phyloP scores from a whole-genome alignment of 2,113 vertebrate genomes.

The Festucalex cinctus region DNA sequence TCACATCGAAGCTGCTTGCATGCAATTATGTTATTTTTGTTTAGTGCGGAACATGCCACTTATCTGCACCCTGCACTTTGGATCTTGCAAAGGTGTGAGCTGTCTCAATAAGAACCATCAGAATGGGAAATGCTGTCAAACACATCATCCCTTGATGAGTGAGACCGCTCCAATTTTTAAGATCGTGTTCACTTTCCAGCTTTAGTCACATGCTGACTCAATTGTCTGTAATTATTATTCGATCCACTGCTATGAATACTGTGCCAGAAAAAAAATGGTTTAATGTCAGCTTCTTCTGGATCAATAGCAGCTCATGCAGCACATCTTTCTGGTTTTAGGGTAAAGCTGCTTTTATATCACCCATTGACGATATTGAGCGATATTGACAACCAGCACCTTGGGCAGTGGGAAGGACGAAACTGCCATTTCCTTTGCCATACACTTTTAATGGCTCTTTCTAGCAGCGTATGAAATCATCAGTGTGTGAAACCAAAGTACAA shows the following conservation, averaged over 20 bases:
- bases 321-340: conserved; percentile 50
- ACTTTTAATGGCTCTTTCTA: conserved; percentile 44
- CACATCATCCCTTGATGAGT: conserved; percentile 39
- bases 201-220: conserved; percentile 10
- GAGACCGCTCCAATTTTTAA: conserved; percentile 44
- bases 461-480: conserved; percentile 25
- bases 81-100: conserved; percentile 2
- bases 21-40: not conserved
- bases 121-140: conserved; percentile 21
- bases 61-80: not conserved
- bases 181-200: conserved; percentile 47
- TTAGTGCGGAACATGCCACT: not conserved
- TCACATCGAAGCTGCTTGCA: not conserved
- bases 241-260: conserved; percentile 49
- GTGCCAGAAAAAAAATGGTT: conserved; percentile 56
- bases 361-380: conserved; percentile 62
- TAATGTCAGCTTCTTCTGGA: conserved; percentile 50
- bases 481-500: conserved; percentile 10
- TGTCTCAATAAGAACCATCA: conserved; percentile 18
- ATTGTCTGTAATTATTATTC: conserved; percentile 62
- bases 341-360: conserved; percentile 53
- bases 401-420: conserved; percentile 33
- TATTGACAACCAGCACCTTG: conserved; percentile 52
- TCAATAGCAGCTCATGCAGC: conserved; percentile 62
- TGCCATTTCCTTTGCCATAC: conserved; percentile 38